phyloP scores from a whole-genome alignment of 2,797 vertebrate species.

The Thamnophis elegans region DNA sequence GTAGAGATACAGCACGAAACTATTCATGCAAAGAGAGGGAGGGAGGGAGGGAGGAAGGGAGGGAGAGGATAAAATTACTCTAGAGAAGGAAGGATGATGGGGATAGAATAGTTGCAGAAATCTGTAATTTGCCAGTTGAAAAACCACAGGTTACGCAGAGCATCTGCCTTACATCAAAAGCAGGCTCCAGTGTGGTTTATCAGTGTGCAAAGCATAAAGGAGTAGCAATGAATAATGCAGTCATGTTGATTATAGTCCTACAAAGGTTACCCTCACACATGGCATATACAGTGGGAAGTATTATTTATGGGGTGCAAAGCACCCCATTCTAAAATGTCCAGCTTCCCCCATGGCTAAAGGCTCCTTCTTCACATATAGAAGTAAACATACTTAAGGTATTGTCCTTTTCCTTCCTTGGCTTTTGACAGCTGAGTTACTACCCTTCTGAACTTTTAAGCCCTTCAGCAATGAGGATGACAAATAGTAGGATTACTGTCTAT shows the following conservation, averaged over 20 bases:
- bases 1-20: neutral
- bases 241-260: neutral
- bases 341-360: neutral
- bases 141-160: neutral
- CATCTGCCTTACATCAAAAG: neutral
- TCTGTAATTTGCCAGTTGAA: neutral
- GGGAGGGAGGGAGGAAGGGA: neutral
- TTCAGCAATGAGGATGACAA: conserved; percentile 60
- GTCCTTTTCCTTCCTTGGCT: conserved; percentile 51
- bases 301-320: neutral
- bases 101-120: neutral
- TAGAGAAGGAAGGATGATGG: neutral
- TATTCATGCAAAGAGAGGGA: neutral
- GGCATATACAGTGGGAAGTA: neutral
- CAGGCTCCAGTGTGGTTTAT: neutral
- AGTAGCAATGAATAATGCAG: neutral
- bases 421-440: conserved; percentile 43
- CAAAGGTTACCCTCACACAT: neutral
- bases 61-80: neutral
- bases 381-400: conserved; percentile 14
- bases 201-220: neutral
- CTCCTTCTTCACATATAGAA: conserved; percentile 41
- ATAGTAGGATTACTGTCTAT: conserved; percentile 59
- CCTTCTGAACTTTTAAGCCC: conserved; percentile 45
- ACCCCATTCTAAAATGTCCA: conserved; percentile 38